phyloP scores from a whole-genome alignment of 2,797 vertebrate species.

The Muscicapa striata region DNA sequence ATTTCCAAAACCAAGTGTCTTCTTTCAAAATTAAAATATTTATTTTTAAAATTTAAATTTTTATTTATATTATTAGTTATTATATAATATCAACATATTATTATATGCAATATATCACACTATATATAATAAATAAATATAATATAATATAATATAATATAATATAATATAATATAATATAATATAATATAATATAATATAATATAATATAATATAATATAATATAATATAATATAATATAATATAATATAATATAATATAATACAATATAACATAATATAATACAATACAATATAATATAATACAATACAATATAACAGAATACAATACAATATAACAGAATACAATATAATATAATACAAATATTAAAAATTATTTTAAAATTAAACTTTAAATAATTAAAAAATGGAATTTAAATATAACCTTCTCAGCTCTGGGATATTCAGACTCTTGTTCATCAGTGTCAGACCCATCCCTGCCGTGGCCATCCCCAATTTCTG shows the following conservation, averaged over 20 bases:
- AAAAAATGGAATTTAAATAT: neutral
- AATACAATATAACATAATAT: no score
- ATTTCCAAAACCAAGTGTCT: rapidly evolving
- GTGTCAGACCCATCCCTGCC: neutral
- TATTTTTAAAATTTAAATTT: neutral
- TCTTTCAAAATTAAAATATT: neutral
- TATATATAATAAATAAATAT: no score
- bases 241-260: neutral
- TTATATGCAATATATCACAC: neutral
- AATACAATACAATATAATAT: no score
- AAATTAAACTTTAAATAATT: neutral
- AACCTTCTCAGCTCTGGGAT: neutral
- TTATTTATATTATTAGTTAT: neutral
- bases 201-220: no score
- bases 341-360: no score
- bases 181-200: no score
- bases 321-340: no score
- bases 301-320: neutral
- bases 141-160: no score
- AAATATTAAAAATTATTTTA: neutral
- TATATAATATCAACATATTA: neutral
- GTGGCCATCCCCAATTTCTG: rapidly evolving
- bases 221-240: no score
- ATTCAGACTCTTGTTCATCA: neutral
- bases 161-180: neutral